Conservation (phyloP, 2,113 vertebrate genomes). For the Riparia riparia region DNA sequence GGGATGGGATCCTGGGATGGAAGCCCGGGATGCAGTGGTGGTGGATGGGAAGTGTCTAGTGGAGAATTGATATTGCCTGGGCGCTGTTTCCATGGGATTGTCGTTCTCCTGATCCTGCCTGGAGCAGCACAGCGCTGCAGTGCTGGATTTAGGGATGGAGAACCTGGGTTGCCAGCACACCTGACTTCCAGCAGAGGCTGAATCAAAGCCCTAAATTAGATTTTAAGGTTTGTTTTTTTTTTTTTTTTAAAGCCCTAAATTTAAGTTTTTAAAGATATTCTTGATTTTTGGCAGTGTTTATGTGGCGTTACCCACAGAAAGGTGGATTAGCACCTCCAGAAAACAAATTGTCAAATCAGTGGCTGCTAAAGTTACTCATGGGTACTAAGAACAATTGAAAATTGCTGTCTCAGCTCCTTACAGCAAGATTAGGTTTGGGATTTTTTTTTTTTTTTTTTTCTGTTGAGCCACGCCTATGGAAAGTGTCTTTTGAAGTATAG, state of each 20-base stretch:
- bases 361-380: not conserved
- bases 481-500: not conserved
- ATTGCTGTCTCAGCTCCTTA: not conserved
- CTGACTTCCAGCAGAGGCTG: not conserved
- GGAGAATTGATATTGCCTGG: not conserved
- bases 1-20: not conserved
- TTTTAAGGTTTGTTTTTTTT: not conserved
- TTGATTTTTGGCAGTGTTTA: not conserved
- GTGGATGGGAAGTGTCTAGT: not conserved
- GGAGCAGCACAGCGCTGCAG: not conserved
- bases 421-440: not conserved
- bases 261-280: not conserved
- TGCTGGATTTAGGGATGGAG: rapidly evolving
- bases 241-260: not conserved
- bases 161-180: not conserved
- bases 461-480: not conserved
- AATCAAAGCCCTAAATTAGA: not conserved
- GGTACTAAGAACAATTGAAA: not conserved
- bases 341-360: not conserved
- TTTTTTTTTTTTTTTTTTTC: not conserved
- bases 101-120: rapidly evolving
- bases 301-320: not conserved
- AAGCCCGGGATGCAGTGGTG: not conserved
- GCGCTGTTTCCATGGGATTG: not conserved
- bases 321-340: not conserved